Percentiles rank a stretch among this genome's conserved stretches.
Evolutionary conservation across 2,797 vertebrate species (phyloP).

Genomic region (Chaetodon trifasciatus): DNA sequence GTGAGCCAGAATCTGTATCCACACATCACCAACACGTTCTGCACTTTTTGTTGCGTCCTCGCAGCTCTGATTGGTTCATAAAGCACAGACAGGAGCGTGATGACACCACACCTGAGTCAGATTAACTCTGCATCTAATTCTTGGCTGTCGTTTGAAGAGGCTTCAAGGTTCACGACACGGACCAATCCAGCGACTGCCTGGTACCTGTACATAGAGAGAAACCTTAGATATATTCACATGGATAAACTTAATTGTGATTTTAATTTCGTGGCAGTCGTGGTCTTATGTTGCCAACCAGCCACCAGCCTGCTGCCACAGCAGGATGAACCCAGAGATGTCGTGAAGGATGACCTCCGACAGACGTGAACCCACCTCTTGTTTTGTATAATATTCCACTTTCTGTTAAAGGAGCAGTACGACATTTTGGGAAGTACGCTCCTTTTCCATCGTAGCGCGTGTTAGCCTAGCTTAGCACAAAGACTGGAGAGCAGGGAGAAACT

Average conservation of each 20-base stretch:
- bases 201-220: slow-evolving; percentile 8
- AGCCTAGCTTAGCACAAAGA: slow-evolving; percentile 9
- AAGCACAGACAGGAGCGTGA: slow-evolving; percentile 56
- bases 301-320: not conserved
- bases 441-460: not conserved
- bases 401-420: not conserved
- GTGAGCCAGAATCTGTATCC: not conserved
- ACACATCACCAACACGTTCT: not conserved
- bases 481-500: not conserved
- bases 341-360: not conserved
- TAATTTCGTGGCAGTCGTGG: not conserved
- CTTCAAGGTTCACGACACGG: not conserved
- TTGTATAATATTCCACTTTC: not conserved
- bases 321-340: not conserved
- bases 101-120: slow-evolving; percentile 38
- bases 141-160: not conserved
- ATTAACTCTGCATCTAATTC: not conserved
- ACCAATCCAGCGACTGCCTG: rapidly evolving
- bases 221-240: not conserved
- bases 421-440: not conserved
- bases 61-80: slow-evolving; percentile 15
- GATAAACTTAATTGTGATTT: slow-evolving; percentile 10
- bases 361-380: not conserved
- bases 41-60: not conserved
- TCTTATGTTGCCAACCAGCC: not conserved